Conservation (phyloP, 2,888 invertebrate species). For the Pyrochroa serraticornis region DNA sequence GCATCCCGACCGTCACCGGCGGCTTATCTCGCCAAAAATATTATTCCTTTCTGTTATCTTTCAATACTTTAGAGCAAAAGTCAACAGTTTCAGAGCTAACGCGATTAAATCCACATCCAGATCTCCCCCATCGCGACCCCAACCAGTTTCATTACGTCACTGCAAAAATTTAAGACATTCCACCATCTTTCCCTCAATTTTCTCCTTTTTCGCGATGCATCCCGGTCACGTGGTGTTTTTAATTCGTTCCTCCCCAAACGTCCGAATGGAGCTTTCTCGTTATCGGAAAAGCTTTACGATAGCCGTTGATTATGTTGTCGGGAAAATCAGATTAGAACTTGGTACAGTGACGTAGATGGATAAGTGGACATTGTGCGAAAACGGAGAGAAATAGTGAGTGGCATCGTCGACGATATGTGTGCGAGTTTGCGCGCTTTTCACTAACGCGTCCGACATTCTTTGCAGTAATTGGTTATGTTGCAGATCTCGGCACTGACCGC, state of each 20-base stretch:
- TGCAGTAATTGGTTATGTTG: conserved; percentile 26
- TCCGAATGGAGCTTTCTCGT: background rate
- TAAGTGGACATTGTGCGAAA: conserved; percentile 34
- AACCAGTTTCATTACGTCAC: too few species aligned
- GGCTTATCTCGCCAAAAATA: too few species aligned
- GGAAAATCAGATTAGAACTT: conserved; percentile 32
- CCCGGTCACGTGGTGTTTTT: background rate
- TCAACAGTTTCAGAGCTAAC: too few species aligned
- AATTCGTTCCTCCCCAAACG: background rate
- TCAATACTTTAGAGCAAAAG: too few species aligned
- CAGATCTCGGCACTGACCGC: conserved; percentile 26
- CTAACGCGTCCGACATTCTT: conserved; percentile 13
- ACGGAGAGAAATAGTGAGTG: background rate
- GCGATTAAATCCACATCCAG: too few species aligned
- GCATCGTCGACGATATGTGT: conserved; percentile 10
- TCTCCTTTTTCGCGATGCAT: background rate
- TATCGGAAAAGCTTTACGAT: conserved; percentile 11
- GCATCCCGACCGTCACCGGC: too few species aligned
- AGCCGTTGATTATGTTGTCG: conserved; percentile 32
- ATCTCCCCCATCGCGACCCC: too few species aligned
- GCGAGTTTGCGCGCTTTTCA: conserved; percentile 5
- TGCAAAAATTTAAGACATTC: too few species aligned
- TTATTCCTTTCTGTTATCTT: too few species aligned
- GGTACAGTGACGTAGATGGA: conserved; percentile 31
- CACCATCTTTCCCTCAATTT: background rate